A percentile compares a stretch with the other conserved stretches of the same genome.
Conservation (phyloP, 2,888 invertebrate species). For the Philonicus albiceps region DNA sequence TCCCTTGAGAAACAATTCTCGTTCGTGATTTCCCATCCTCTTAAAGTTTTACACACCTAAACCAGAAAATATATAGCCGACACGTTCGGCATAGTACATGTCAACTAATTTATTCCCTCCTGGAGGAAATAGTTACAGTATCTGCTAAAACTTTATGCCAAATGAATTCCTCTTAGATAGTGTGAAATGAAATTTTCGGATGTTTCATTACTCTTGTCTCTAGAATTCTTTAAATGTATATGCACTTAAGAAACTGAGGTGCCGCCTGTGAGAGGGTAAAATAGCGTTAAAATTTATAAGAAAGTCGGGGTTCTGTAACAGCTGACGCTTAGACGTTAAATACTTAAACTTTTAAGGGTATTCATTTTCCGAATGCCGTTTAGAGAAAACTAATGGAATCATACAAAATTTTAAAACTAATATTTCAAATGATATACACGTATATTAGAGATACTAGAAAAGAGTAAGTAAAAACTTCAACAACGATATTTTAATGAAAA, state of each 20-base stretch:
- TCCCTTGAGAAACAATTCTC: conserved; percentile 35
- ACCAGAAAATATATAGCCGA: background rate
- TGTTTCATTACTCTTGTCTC: background rate
- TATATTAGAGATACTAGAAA: too few species aligned
- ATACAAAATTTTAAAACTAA: background rate
- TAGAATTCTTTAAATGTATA: background rate
- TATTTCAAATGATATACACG: background rate
- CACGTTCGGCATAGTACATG: conserved; percentile 35
- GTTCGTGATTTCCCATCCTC: conserved; percentile 36
- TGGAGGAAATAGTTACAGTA: conserved; percentile 16
- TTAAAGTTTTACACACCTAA: conserved; percentile 32
- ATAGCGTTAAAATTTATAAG: background rate
- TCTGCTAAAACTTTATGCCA: conserved; percentile 16
- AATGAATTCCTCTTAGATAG: conserved; percentile 2
- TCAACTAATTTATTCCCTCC: conserved; percentile 35
- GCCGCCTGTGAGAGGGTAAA: background rate
- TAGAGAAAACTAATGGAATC: background rate
- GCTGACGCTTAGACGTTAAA: background rate
- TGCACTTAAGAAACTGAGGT: conserved; percentile 2
- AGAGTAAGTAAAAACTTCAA: too few species aligned
- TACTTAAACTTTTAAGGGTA: background rate
- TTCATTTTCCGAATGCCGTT: background rate
- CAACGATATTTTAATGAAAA: too few species aligned
- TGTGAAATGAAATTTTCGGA: conserved; percentile 21
- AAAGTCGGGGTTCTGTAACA: background rate